Base-by-base conservation (phyloP, 2,888 invertebrate genomes). In the Parasteatoda lunata region DNA sequence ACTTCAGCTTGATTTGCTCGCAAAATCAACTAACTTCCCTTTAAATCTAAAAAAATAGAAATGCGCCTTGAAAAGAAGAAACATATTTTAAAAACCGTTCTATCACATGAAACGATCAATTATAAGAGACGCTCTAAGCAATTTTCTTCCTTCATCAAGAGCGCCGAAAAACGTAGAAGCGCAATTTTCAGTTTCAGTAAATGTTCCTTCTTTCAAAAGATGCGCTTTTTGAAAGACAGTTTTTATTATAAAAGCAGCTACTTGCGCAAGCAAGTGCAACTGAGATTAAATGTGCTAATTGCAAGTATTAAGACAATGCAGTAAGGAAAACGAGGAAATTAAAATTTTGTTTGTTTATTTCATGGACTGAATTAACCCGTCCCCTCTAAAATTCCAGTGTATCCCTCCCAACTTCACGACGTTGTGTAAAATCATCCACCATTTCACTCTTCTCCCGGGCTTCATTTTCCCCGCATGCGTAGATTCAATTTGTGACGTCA, bases 311-410 rank as follows among this genome's bases (percentile, higher is more conserved):
- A 59, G 59, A 13, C n/a, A 4, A 4, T 59, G 59, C 4, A 59
- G n/a, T 0, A 8, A 59, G 8, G 9, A 13, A 59, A 59, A 59
- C 3, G n/a, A 8, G n/a, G 13, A 9, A 59, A 59, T 72, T 84
- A 77, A 84, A 72, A 47, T 15, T 8, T 77, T 64, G 48, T 71
- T 77, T 54, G 71, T 48, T 71, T 5, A 30, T 30, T 59, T 65
- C 30, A n/a, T 77, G 77, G 54, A 71, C 83, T 68, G 48, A 47
- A 13, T 78, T 76, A 85, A 75, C 85, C 85, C 76, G 85, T 85
- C 85, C 85, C 85, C 85, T 85, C 76, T 65, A 80, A 85, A 85
- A 64, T 79, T 76, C 70, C 52, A 85, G 85, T 85, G 85, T 76
- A 85, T 70, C 70, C 80, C 85, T 45, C 79, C 85, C 85, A 85